phyloP scores from a whole-genome alignment of 2,113 vertebrate genomes.

The Baryphthengus martii region DNA sequence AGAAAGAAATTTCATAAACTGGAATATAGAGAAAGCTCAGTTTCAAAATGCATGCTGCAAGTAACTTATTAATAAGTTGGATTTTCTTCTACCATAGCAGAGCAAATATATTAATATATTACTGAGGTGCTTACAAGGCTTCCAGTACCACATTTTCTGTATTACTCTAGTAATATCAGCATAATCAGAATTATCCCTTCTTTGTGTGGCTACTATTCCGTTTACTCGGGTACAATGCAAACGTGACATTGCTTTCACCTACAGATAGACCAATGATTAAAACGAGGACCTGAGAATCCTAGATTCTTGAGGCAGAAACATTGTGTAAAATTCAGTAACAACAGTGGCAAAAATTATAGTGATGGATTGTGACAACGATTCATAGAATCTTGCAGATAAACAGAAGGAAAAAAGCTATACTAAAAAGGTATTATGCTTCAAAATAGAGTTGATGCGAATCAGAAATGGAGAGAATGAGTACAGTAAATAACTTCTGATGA shows the following conservation, averaged over 20 bases:
- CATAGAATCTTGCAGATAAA: not conserved
- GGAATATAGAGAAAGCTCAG: not conserved
- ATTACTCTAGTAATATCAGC: not conserved
- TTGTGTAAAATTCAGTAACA: not conserved
- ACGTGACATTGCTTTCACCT: not conserved
- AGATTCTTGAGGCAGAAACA: not conserved
- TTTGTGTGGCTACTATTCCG: not conserved
- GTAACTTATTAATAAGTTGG: not conserved
- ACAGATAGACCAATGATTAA: not conserved
- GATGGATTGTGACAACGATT: not conserved
- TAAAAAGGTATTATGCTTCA: not conserved
- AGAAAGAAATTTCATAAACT: not conserved
- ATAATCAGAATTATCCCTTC: not conserved
- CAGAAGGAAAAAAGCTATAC: not conserved
- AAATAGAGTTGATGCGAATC: not conserved
- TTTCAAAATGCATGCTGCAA: not conserved
- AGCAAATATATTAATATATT: not conserved
- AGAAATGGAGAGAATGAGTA: constrained; percentile 9
- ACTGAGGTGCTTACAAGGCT: not conserved
- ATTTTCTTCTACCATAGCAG: not conserved
- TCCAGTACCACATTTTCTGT: not conserved
- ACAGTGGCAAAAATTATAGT: not conserved
- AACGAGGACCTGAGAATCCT: not conserved
- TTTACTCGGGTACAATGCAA: not conserved
- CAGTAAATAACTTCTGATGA: constrained; percentile 17